Conservation (phyloP, 2,888 invertebrate genomes). For the Opisthograptis luteolata region DNA sequence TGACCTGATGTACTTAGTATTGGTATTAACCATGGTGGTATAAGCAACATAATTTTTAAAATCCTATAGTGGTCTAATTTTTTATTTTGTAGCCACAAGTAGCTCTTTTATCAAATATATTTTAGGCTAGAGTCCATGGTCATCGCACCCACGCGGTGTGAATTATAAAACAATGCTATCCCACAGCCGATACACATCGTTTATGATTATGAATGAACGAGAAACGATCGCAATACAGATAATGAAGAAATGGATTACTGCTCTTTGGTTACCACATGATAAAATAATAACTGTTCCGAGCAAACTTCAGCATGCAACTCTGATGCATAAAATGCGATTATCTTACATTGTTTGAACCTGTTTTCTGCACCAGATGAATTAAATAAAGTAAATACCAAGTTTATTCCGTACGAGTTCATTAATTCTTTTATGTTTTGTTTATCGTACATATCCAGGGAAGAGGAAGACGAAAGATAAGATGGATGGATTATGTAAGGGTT, state of each 20-base stretch:
- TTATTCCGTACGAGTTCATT: too few species aligned
- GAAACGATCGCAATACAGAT: constrained; percentile 53
- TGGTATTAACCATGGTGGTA: too few species aligned
- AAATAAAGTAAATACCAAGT: too few species aligned
- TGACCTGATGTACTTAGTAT: too few species aligned
- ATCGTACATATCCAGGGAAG: too few species aligned
- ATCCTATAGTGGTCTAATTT: too few species aligned
- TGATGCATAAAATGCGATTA: constrained; percentile 4
- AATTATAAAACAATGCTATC: constrained; percentile 35
- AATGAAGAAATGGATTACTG: constrained; percentile 57
- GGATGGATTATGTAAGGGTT: too few species aligned
- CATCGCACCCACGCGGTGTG: constrained; percentile 40
- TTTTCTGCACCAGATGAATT: not conserved
- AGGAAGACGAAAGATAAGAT: too few species aligned
- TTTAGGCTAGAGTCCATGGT: constrained; percentile 28
- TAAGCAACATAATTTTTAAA: too few species aligned
- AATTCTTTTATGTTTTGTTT: too few species aligned
- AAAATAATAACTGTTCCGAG: constrained; percentile 25
- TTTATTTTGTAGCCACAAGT: too few species aligned
- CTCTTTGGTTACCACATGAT: constrained; percentile 22
- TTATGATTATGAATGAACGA: constrained; percentile 56
- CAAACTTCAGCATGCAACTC: constrained; percentile 15
- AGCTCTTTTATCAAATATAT: too few species aligned
- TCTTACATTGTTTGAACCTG: constrained; percentile 1
- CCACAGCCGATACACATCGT: constrained; percentile 55